phyloP scores from a whole-genome alignment of 2,888 invertebrate genomes.

The Liodrosophila aerea region DNA sequence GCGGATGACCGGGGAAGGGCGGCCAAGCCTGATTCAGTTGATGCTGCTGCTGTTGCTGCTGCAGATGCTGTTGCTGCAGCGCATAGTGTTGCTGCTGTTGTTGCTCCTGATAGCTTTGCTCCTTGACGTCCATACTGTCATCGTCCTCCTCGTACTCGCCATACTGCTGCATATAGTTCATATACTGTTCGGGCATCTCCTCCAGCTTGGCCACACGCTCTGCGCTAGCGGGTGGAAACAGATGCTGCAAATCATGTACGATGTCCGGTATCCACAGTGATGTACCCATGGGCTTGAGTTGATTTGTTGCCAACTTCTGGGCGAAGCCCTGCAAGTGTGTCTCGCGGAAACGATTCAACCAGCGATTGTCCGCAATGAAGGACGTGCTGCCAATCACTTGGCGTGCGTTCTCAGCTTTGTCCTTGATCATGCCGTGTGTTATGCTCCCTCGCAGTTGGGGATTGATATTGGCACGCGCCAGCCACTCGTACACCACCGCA shows the following conservation, averaged over 20 bases:
- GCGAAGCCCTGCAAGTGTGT: slow-evolving; percentile 78
- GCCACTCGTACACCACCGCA: slow-evolving; percentile 80
- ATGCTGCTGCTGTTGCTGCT: slow-evolving; percentile 46
- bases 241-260: slow-evolving; percentile 76
- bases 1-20: slow-evolving; percentile 50
- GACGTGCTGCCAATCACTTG: slow-evolving; percentile 76
- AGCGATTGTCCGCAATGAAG: slow-evolving; percentile 79
- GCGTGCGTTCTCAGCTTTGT: slow-evolving; percentile 78
- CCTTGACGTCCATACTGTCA: slow-evolving; percentile 67
- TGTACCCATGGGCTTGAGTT: slow-evolving; percentile 75
- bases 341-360: slow-evolving; percentile 80
- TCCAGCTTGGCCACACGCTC: slow-evolving; percentile 78
- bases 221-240: slow-evolving; percentile 78
- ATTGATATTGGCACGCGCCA: slow-evolving; percentile 79
- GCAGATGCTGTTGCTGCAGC: slow-evolving; percentile 62
- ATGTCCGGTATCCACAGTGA: slow-evolving; percentile 79
- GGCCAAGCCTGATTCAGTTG: slow-evolving; percentile 56
- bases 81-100: slow-evolving; percentile 69
- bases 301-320: slow-evolving; percentile 76
- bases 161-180: slow-evolving; percentile 79
- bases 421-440: slow-evolving; percentile 80
- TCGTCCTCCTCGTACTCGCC: slow-evolving; percentile 80
- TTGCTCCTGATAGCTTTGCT: slow-evolving; percentile 70
- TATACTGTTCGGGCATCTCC: slow-evolving; percentile 79
- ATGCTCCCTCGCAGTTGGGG: slow-evolving; percentile 79